Evolutionary conservation across 1,140 invertebrate species (phyloP), one percentile per base, ranked within the genome.

Genomic region (Rhizoglyphus robini): DNA sequence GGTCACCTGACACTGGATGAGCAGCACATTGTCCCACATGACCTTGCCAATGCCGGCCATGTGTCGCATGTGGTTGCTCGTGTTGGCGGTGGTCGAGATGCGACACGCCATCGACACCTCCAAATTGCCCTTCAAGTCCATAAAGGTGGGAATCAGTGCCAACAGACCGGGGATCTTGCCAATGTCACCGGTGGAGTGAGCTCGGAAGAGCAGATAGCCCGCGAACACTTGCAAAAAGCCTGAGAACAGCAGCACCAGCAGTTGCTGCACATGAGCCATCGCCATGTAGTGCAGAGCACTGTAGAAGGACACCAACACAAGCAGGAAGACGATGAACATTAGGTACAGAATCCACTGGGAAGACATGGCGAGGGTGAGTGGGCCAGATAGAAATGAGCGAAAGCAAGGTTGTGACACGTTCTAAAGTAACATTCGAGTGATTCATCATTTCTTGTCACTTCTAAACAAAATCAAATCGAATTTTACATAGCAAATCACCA

Each of bases 111-210:
- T 63, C 20, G 61, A 29, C 11, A 63, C 48, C 32, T 63, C 61
- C 25, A 63, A 13, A 49, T 63, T 63, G 32, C 61, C 61, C 32
- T 63, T 63, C 61, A 63, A 25, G 32, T 48, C 61, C 61, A 63
- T 63, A 8, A 63, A 48, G 11, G 32, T 20, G n/a, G 61, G 61
- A 62, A 63, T 47, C 3, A 63, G 3, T 31, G 61, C 61, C 15
- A 63, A 15, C 2, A 63, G 11, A 18, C 61, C 61, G 15, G 20
- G 13, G 2, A 58, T 63, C 15, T 46, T 34, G 13, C 27, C 2
- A 20, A 60, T n/a, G 15, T 20, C 15, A n/a, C 15, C 58, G 13
- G 11, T n/a, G 23, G 13, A 23, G 15, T 60, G 31, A 11, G 38
- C 15, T n/a, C 29, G 15, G 58, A 60, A 60, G 3, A 60, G 58